Base-by-base conservation (phyloP, 1,140 invertebrate genomes). In the Drosophila ohnishii region DNA sequence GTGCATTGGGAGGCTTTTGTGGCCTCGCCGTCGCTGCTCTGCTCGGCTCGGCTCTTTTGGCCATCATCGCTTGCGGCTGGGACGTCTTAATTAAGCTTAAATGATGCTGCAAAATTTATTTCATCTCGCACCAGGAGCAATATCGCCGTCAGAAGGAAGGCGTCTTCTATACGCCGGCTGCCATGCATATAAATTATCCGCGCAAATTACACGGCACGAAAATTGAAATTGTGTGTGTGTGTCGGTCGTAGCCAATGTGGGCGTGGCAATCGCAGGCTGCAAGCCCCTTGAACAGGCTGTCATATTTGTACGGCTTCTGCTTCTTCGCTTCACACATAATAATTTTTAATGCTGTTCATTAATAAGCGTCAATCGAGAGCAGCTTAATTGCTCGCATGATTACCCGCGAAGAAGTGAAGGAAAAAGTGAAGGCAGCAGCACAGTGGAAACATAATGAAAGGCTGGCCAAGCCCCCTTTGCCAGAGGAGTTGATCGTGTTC, bases 91-190 rank as follows among this genome's bases (percentile, higher is more conserved):
- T 88, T 88, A 88, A 88, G 84, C 84, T 89, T 88, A 88, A 88
- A 88, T 88, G 85, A 88, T 88, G 85, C 84, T 89, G 84, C 84
- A 88, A 88, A 84, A 88, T 88, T 88, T 88, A 88, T 89, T 88
- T 88, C 84, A 88, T 89, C 82, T 88, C 80, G 66, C 85, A 84
- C 85, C 78, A 72, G 60, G 61, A 58, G 53, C 61, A 48, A 37
- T 50, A 40, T 45, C 30, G 37, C 62, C 47, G 30, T 9, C 25
- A 28, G 45, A 28, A 61, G 37, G 42, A 48, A 62, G 74, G 9
- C 28, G 50, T 87, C 73, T 88, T 85, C 75, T 82, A 78, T 82
- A 84, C 80, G 64, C 80, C 67, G 64, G 72, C 67, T 66, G 80
- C 67, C 76, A 56, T 87, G 84, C 84, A 87, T 87, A 87, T 84